These are phyloP conservation scores for Gerris lacustris DNA, from an alignment of 2,888 invertebrate genomes.

Conservation along the genomic window DNA sequence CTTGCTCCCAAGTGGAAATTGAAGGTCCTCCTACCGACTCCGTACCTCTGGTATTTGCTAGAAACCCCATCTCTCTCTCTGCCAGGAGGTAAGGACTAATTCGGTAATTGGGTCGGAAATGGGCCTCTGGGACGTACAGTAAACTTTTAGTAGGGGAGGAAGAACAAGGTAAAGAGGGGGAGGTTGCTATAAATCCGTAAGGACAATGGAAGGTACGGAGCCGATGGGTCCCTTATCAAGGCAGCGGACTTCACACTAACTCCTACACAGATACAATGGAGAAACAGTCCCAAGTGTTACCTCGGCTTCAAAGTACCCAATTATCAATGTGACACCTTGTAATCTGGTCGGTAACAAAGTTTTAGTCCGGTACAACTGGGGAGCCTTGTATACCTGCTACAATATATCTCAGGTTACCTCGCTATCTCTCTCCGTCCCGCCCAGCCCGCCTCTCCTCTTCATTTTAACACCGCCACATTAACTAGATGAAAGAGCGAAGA, in stretches of 20 bases:
- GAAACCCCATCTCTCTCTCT: too few relatives aligned
- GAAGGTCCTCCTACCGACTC: too few relatives aligned
- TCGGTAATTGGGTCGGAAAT: slow-evolving; percentile 5
- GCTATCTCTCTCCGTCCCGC: too few relatives aligned
- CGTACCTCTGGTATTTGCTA: too few relatives aligned
- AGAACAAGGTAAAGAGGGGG: not conserved
- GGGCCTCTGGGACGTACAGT: not conserved
- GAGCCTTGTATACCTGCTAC: too few relatives aligned
- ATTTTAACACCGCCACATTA: too few relatives aligned
- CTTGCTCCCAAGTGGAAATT: too few relatives aligned
- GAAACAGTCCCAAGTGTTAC: not conserved
- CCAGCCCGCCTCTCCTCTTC: too few relatives aligned
- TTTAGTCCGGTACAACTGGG: too few relatives aligned
- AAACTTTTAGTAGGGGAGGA: not conserved
- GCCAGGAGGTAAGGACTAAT: not conserved
- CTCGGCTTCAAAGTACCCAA: not conserved
- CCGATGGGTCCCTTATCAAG: not conserved
- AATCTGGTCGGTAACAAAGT: too few relatives aligned
- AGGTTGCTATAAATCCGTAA: not conserved
- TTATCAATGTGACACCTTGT: not conserved
- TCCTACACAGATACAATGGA: not conserved
- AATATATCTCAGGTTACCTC: too few relatives aligned
- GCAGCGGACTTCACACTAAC: not conserved
- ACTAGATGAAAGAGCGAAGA: too few relatives aligned
- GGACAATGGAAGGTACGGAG: not conserved